Percentiles rank a stretch among this genome's conserved stretches.
phyloP scores from a whole-genome alignment of 1,140 invertebrate genomes.

The Diachasma alloeum region DNA sequence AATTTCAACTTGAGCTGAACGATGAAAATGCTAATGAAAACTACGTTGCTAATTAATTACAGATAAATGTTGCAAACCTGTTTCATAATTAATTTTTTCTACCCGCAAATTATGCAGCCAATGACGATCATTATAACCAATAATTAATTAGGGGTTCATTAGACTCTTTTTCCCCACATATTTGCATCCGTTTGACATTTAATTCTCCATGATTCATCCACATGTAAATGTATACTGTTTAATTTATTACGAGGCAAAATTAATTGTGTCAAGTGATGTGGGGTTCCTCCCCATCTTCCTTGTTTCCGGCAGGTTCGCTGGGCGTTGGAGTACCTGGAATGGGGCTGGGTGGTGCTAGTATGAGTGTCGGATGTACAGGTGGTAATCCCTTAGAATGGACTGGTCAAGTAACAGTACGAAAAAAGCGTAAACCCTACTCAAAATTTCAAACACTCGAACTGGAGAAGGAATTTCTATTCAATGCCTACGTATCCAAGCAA shows the following conservation, averaged over 20 bases:
- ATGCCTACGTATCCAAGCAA: conserved; percentile 96
- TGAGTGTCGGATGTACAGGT: conserved; percentile 71
- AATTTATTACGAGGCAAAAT: conserved; percentile 28
- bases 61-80: background rate
- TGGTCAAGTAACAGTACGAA: conserved; percentile 89
- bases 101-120: background rate
- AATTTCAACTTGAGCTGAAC: background rate
- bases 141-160: background rate
- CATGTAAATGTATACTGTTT: background rate
- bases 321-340: conserved; percentile 69
- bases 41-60: background rate
- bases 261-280: conserved; percentile 74
- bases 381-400: conserved; percentile 91
- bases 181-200: background rate
- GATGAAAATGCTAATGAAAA: background rate
- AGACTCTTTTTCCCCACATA: background rate
- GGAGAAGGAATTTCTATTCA: conserved; percentile 97
- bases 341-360: conserved; percentile 69
- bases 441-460: conserved; percentile 96
- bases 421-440: conserved; percentile 97
- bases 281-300: conserved; percentile 70
- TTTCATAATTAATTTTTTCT: background rate
- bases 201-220: background rate
- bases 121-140: too few species aligned
- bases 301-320: conserved; percentile 70